A percentile compares a stretch with the other conserved stretches of the same genome.
Evolutionary conservation across 2,888 invertebrate species (phyloP).

Genomic region (Nineta flava): DNA sequence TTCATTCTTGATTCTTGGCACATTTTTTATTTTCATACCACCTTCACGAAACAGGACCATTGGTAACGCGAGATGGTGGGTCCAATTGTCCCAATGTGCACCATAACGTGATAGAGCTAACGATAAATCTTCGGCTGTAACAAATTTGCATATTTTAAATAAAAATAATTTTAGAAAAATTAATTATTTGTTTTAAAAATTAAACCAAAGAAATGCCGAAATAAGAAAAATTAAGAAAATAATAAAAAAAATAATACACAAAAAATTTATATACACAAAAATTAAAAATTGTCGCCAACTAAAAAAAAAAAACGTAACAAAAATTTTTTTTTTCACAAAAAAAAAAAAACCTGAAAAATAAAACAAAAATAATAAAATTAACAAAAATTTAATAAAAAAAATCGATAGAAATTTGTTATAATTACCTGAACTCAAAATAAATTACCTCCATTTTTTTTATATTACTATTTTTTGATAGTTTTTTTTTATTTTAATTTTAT

Average conservation of each 20-base stretch:
- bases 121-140: slow-evolving; percentile 53
- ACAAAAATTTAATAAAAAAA: neutral
- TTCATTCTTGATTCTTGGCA: slow-evolving; percentile 2
- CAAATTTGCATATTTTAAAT: slow-evolving; percentile 16
- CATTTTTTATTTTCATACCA: slow-evolving; percentile 24
- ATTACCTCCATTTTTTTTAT: too few species aligned
- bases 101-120: slow-evolving; percentile 29
- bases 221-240: neutral
- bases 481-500: neutral
- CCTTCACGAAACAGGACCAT: slow-evolving; percentile 43
- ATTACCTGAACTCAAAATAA: too few species aligned
- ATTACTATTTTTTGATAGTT: neutral
- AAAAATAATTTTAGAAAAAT: slow-evolving; percentile 5
- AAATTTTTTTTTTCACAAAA: neutral
- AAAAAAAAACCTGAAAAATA: neutral
- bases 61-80: slow-evolving; percentile 56
- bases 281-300: neutral
- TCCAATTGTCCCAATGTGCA: slow-evolving; percentile 58
- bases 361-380: neutral
- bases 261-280: neutral
- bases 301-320: neutral
- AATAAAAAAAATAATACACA: neutral
- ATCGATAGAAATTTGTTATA: too few species aligned
- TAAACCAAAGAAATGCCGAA: neutral
- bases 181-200: neutral